Conservation (phyloP, 1,140 invertebrate genomes). For the Ooceraea biroi region DNA sequence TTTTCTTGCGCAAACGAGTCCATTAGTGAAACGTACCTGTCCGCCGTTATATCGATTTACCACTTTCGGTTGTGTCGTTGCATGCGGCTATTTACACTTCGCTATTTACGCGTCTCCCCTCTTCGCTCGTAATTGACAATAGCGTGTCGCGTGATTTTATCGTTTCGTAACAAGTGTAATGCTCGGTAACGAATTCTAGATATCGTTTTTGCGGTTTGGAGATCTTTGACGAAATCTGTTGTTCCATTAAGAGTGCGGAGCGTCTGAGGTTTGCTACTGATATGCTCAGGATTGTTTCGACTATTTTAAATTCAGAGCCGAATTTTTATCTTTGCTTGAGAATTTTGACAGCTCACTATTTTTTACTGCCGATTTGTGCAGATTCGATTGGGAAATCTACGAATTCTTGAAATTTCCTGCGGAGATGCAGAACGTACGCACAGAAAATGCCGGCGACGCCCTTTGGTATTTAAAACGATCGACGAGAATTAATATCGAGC, state of each 20-base stretch:
- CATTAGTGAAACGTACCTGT: not conserved
- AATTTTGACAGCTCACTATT: too few species aligned
- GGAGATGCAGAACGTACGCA: not conserved
- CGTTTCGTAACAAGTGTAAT: not conserved
- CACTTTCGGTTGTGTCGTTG: slow-evolving; percentile 1
- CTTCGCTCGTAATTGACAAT: slow-evolving; percentile 41
- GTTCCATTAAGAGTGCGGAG: too few species aligned
- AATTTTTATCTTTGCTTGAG: too few species aligned
- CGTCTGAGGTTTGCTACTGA: too few species aligned
- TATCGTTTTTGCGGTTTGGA: too few species aligned
- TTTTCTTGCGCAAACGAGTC: slow-evolving; percentile 20
- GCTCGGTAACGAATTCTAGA: not conserved
- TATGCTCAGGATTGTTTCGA: too few species aligned
- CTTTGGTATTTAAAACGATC: slow-evolving; percentile 50
- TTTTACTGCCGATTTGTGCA: not conserved
- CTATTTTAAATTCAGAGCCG: too few species aligned
- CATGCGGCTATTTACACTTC: not conserved
- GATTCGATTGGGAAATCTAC: not conserved
- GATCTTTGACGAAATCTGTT: too few species aligned
- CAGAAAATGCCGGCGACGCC: slow-evolving; percentile 17
- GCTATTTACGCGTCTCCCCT: not conserved
- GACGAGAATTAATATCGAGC: slow-evolving; percentile 47
- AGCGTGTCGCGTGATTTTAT: slow-evolving; percentile 1
- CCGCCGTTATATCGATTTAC: slow-evolving; percentile 1
- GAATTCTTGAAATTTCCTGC: slow-evolving; percentile 22